phyloP scores from a whole-genome alignment of 2,113 vertebrate species.

The Aegithalos caudatus region DNA sequence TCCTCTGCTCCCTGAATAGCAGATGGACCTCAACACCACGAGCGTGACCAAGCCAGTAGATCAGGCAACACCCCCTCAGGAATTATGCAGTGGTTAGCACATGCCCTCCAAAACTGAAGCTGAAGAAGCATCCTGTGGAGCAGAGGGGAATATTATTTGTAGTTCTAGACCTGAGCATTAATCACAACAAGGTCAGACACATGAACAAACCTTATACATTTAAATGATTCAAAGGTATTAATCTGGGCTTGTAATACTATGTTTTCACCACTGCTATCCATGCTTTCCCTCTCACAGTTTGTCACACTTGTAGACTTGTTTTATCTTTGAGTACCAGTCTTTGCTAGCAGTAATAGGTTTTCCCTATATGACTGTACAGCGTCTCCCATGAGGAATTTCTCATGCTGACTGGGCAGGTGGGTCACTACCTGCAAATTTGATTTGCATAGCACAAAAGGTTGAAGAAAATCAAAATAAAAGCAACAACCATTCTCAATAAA shows the following conservation, averaged over 20 bases:
- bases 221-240: slow-evolving; percentile 26
- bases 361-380: neutral
- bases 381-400: neutral
- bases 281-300: neutral
- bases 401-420: neutral
- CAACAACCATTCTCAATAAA: neutral
- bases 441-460: neutral
- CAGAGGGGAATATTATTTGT: slow-evolving; percentile 43
- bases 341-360: neutral
- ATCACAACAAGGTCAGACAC: slow-evolving; percentile 40
- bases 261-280: neutral
- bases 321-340: neutral
- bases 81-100: neutral
- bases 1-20: neutral
- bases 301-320: neutral
- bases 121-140: slow-evolving; percentile 9
- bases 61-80: neutral
- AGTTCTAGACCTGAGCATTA: slow-evolving; percentile 32
- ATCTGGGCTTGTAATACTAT: neutral
- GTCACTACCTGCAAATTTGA: neutral
- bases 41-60: neutral
- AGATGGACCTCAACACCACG: neutral
- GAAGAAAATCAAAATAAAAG: neutral
- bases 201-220: neutral
- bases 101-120: neutral